phyloP scores from a whole-genome alignment of 2,113 vertebrate genomes.

The Brevimyrus niger region DNA sequence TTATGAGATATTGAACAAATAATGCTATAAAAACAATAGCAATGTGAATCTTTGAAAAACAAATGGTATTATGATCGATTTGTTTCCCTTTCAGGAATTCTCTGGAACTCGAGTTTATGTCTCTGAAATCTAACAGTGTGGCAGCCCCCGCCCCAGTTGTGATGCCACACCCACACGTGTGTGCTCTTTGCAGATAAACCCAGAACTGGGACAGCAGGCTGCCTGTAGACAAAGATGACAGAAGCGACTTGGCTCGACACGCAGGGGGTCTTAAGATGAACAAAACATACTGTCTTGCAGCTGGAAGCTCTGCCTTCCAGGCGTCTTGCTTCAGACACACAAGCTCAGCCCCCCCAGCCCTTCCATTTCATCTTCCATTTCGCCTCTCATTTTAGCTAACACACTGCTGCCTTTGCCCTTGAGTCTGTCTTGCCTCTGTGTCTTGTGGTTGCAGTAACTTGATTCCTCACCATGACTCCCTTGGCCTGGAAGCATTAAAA shows the following conservation, averaged over 20 bases:
- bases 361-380: conserved; percentile 12
- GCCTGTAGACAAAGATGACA: conserved; percentile 27
- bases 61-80: neutral
- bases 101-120: neutral
- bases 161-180: conserved; percentile 20
- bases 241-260: conserved; percentile 35
- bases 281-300: conserved; percentile 1
- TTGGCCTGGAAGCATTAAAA: neutral
- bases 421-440: conserved; percentile 42
- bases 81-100: neutral
- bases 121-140: neutral
- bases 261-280: conserved; percentile 22
- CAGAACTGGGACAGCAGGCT: conserved; percentile 45
- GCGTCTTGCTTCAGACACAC: neutral
- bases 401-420: conserved; percentile 43
- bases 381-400: conserved; percentile 24
- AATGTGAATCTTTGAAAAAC: neutral
- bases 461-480: conserved; percentile 43
- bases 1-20: neutral
- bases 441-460: conserved; percentile 46
- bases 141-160: neutral
- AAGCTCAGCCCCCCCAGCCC: neutral
- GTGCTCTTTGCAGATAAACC: conserved; percentile 53
- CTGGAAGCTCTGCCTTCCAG: neutral
- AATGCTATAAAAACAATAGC: neutral